Base-by-base conservation (phyloP, 2,113 vertebrate genomes). In the Fulica atra region DNA sequence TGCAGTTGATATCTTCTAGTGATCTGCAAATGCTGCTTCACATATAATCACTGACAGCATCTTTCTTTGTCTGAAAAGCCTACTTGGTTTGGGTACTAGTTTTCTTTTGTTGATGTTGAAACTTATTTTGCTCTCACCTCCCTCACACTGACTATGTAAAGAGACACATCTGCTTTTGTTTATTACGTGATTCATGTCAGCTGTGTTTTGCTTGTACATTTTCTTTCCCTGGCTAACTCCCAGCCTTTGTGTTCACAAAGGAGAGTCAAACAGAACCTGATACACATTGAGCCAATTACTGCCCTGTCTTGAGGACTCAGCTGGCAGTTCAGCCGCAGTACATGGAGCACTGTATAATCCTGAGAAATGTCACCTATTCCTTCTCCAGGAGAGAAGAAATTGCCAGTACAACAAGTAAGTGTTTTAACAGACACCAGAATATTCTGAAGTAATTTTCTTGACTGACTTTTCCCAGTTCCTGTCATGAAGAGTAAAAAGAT, bases 101-200 rank as follows among this genome's bases (percentile, higher is more conserved):
- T 80, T 86, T 38, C 15, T 59, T 82, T 86, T 56, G 54, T 26
- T 53, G 28, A 44, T 91, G 28, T 57, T 5, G 6, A 92, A 78
- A 88, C 5, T 11, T 10, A 36, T 31, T 93, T 81, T 82, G 14
- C 16, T 86, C 85, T 16, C 12, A 50, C 16, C 28, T 81, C 64
- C 20, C 68, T 86, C 69, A 46, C 11, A 29, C 1, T 83, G 46
- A 33, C 66, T 81, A 33, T 24, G n/a, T 81, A 38, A 85, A 86
- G 60, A 89, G n/a, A 40, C 84, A 71, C 81, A 89, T 89, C 84
- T 95, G 83, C 25, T 93, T 95, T 92, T 91, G 66, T 93, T 95
- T 94, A 63, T 93, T 80, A 70, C 73, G 38, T 46, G 50, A 36
- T 74, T 90, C 81, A 42, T 54, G 46, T 94, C 88, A 94, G 86